A percentile compares a stretch with the other conserved stretches of the same genome.
Evolutionary conservation across 1,140 invertebrate species (phyloP).

Genomic region (Branchinecta lynchi): DNA sequence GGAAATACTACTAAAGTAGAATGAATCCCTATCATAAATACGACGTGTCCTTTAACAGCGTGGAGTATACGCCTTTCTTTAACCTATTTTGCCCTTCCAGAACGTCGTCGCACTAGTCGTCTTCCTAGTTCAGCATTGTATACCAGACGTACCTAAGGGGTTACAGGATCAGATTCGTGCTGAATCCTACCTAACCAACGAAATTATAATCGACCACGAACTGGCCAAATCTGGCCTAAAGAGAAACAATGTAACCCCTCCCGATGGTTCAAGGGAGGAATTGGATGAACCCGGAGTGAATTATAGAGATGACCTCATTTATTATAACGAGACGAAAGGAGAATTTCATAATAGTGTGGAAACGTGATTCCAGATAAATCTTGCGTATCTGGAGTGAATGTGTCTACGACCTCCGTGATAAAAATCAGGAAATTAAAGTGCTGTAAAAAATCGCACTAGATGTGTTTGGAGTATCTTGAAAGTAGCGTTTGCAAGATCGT

Average conservation of each 20-base stretch:
- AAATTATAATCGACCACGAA: constrained; percentile 71
- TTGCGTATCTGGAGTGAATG: too few species aligned
- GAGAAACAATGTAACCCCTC: background rate
- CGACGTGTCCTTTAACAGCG: too few species aligned
- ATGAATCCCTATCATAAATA: too few species aligned
- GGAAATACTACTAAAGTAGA: too few species aligned
- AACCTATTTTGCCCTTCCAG: constrained; percentile 34
- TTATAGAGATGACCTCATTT: constrained; percentile 4
- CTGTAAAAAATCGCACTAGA: too few species aligned
- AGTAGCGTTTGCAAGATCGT: too few species aligned
- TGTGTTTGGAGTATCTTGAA: too few species aligned
- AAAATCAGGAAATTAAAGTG: too few species aligned
- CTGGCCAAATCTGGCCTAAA: constrained; percentile 38
- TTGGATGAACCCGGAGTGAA: background rate
- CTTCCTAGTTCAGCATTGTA: constrained; percentile 65
- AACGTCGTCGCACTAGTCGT: constrained; percentile 67
- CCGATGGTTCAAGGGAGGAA: background rate
- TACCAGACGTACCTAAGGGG: constrained; percentile 64
- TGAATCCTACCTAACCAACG: constrained; percentile 73
- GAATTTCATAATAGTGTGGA: background rate
- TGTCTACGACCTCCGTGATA: too few species aligned
- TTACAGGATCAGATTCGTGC: constrained; percentile 61
- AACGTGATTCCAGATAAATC: too few species aligned
- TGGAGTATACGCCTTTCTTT: too few species aligned
- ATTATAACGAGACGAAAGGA: background rate